Percentiles rank a stretch among this genome's conserved stretches.
These are phyloP conservation scores for Urechis unicinctus DNA, from an alignment of 2,888 invertebrate genomes.

Conservation along the genomic window DNA sequence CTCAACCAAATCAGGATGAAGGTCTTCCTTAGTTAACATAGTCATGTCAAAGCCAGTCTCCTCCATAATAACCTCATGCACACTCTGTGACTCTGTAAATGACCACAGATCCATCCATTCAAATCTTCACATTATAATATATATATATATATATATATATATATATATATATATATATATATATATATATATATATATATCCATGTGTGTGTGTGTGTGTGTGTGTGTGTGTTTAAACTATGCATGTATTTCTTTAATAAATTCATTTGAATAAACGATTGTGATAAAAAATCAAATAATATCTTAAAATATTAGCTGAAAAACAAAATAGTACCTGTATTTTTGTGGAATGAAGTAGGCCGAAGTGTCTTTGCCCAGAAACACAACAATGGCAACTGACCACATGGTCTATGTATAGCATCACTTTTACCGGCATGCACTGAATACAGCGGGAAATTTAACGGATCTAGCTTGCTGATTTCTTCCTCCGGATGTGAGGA, in stretches of 20 bases:
- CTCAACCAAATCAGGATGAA: conserved; percentile 35
- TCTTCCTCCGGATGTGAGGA: conserved; percentile 8
- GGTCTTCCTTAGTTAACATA: conserved; percentile 37
- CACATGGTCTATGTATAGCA: conserved; percentile 33
- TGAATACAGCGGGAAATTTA: conserved; percentile 39
- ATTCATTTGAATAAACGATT: too few species aligned
- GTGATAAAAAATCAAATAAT: too few species aligned
- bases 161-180: too few species aligned
- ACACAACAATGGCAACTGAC: conserved; percentile 35
- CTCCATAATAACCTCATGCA: conserved; percentile 40
- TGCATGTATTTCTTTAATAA: too few species aligned
- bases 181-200: too few species aligned
- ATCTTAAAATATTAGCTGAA: too few species aligned
- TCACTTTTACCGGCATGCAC: conserved; percentile 25
- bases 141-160: too few species aligned
- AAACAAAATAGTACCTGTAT: too few species aligned
- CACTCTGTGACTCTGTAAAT: conserved; percentile 35
- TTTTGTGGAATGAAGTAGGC: conserved; percentile 31
- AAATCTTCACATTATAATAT: too few species aligned
- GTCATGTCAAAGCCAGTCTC: conserved; percentile 42
- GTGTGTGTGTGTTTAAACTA: too few species aligned
- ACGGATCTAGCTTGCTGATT: conserved; percentile 14
- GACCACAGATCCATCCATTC: too few species aligned
- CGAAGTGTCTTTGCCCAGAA: conserved; percentile 35
- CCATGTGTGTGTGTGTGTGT: too few species aligned